These are phyloP conservation scores for Phalanger gymnotis DNA, from an alignment of 2,797 vertebrate genomes.

Conservation along the genomic window DNA sequence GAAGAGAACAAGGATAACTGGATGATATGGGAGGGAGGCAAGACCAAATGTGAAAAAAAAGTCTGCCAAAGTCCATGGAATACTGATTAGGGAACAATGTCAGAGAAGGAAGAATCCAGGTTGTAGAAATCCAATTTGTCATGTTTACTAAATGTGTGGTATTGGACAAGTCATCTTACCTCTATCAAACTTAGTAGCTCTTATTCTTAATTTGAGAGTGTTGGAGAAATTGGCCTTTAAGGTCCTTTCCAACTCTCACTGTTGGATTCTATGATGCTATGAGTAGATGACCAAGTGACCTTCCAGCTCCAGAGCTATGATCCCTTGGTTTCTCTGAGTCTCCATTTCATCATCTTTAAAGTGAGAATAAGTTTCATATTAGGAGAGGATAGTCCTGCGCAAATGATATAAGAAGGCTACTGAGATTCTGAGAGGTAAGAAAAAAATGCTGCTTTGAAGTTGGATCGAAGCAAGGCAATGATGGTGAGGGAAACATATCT, in stretches of 20 bases:
- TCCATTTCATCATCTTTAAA: background rate
- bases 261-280: background rate
- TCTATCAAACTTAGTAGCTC: background rate
- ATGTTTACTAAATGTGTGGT: too few relatives aligned
- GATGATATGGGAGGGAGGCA: background rate
- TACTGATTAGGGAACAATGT: too few relatives aligned
- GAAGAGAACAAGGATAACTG: background rate
- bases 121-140: too few relatives aligned
- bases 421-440: background rate
- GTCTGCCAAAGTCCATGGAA: too few relatives aligned
- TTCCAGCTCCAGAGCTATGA: background rate
- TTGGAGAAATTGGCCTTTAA: background rate
- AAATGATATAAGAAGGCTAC: background rate
- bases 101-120: too few relatives aligned
- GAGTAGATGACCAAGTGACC: background rate
- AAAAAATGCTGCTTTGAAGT: background rate
- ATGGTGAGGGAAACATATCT: background rate
- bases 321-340: background rate
- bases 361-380: background rate
- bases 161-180: too few relatives aligned
- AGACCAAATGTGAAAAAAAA: background rate
- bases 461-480: background rate
- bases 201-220: background rate
- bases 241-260: background rate
- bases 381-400: background rate